Conservation (phyloP, 2,113 vertebrate genomes). For the Illadopsis cleaveri region DNA sequence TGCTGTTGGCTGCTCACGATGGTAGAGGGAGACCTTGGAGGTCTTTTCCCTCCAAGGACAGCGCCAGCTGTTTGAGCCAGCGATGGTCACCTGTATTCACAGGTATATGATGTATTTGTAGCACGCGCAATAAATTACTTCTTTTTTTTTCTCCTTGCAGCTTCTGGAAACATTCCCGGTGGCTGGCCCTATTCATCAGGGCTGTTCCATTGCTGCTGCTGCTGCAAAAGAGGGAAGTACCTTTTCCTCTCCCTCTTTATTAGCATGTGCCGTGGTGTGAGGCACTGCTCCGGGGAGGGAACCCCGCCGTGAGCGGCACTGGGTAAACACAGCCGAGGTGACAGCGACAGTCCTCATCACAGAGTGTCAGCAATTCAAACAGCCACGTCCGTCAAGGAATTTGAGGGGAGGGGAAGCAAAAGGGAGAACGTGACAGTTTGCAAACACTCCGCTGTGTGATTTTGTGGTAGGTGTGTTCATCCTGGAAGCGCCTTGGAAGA, state of each 20-base stretch:
- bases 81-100: constrained; percentile 57
- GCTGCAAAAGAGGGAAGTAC: not conserved
- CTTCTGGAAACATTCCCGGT: constrained; percentile 38
- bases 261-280: not conserved
- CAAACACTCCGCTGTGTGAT: not conserved
- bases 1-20: not conserved
- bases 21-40: not conserved
- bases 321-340: constrained; percentile 10
- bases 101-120: constrained; percentile 29
- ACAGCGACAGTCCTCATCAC: constrained; percentile 8
- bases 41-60: constrained; percentile 32
- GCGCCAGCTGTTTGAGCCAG: not conserved
- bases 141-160: not conserved
- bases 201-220: not conserved
- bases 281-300: not conserved
- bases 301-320: not conserved
- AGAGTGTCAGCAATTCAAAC: not conserved
- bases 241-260: not conserved
- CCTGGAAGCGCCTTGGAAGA: not conserved
- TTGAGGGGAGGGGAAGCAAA: not conserved
- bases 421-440: not conserved
- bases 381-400: not conserved
- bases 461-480: not conserved
- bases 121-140: constrained; percentile 40
- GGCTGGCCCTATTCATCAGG: constrained; percentile 16